Evolutionary conservation across 92 coral and sea anemone genomes (phyloP).

Genomic region (Bergia sp.): DNA sequence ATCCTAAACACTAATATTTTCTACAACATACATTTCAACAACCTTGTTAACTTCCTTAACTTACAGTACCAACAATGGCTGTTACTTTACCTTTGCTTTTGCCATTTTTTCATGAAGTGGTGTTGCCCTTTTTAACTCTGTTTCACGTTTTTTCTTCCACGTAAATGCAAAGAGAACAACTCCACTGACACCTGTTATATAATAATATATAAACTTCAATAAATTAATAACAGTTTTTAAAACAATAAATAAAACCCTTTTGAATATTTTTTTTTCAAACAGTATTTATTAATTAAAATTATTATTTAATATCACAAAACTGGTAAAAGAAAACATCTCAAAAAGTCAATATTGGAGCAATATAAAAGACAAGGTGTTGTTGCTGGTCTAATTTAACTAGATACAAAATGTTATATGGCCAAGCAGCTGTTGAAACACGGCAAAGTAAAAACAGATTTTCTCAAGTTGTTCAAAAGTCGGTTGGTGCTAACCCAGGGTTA

Average conservation of each 20-base stretch:
- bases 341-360: not conserved
- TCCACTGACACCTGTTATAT: slow-evolving; percentile 32
- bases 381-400: not conserved
- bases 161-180: slow-evolving; percentile 41
- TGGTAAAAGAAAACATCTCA: too few relatives aligned
- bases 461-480: too few relatives aligned
- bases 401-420: not conserved
- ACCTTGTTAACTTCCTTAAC: too few relatives aligned
- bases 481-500: too few relatives aligned
- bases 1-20: too few relatives aligned
- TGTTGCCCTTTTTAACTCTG: slow-evolving; percentile 7
- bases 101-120: slow-evolving; percentile 23
- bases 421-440: not conserved
- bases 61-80: too few relatives aligned
- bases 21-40: too few relatives aligned
- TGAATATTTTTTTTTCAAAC: not conserved
- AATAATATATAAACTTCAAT: not conserved
- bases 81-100: slow-evolving; percentile 9
- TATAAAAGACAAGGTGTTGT: too few relatives aligned
- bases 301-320: not conserved
- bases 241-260: not conserved
- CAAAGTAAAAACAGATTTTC: not conserved
- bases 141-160: slow-evolving; percentile 37
- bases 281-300: too few relatives aligned
- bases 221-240: not conserved